Percentiles rank a stretch among this genome's conserved stretches.
These are phyloP conservation scores for Craseonycteris thonglongyai DNA, from an alignment of 2,113 vertebrate genomes.

Conservation along the genomic window DNA sequence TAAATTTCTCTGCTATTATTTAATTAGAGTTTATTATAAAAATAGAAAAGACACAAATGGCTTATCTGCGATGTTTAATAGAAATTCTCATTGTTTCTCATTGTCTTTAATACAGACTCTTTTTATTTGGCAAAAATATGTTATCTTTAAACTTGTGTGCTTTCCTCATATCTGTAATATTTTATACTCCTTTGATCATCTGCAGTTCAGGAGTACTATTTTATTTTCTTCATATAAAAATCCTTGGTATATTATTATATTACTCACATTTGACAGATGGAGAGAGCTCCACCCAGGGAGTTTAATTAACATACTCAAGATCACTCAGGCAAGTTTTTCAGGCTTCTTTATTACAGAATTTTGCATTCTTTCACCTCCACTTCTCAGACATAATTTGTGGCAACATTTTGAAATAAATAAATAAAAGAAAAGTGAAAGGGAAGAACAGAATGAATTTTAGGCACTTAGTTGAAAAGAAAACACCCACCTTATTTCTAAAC, in stretches of 20 bases:
- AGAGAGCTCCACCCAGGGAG: neutral
- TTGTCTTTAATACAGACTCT: neutral
- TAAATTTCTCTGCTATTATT: neutral
- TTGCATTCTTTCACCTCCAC: neutral
- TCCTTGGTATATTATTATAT: neutral
- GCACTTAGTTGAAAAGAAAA: neutral
- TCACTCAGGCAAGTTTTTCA: neutral
- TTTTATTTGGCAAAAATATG: neutral
- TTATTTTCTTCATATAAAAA: neutral
- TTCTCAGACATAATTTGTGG: neutral
- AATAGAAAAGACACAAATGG: neutral
- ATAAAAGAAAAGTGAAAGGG: neutral
- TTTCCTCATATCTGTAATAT: neutral
- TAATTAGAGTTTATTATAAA: neutral
- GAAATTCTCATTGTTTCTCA: neutral
- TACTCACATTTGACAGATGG: conserved; percentile 6
- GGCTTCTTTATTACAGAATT: neutral
- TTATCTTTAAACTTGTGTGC: neutral
- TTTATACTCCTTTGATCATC: neutral
- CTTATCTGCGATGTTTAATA: neutral
- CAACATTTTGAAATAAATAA: neutral
- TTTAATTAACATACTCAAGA: conserved; percentile 5
- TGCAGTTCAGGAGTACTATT: neutral
- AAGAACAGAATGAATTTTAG: neutral
- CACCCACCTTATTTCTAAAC: neutral